Evolutionary conservation across 2,888 invertebrate species (phyloP).

Genomic region (Pseudococcus jackbeardsleyi): DNA sequence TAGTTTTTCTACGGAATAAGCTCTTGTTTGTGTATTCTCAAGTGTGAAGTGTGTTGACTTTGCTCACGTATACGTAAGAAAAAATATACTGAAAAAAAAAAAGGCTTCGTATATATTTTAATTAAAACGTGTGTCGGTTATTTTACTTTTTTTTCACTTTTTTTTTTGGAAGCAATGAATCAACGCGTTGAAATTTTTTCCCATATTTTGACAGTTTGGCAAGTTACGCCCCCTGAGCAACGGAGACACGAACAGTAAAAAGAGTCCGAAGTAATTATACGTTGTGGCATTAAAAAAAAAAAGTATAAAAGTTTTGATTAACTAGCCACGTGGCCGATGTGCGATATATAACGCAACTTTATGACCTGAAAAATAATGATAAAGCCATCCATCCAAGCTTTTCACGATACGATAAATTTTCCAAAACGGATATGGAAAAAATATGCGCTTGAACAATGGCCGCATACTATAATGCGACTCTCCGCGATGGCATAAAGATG

Average conservation of each 20-base stretch:
- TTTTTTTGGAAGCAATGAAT: slow-evolving; percentile 1
- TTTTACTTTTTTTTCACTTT: not conserved
- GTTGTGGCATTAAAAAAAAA: not conserved
- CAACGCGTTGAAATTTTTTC: slow-evolving; percentile 46
- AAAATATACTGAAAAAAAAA: not conserved
- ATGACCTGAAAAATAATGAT: slow-evolving; percentile 54
- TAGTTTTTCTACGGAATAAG: slow-evolving; percentile 1
- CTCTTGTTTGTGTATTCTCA: slow-evolving; percentile 42
- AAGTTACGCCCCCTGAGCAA: slow-evolving; percentile 15
- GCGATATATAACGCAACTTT: slow-evolving; percentile 18
- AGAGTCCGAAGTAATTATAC: slow-evolving; percentile 1
- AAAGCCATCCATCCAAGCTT: slow-evolving; percentile 46
- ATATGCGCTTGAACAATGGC: slow-evolving; percentile 2
- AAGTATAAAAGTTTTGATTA: slow-evolving; percentile 36
- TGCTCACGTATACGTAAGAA: not conserved
- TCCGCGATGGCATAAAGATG: not conserved
- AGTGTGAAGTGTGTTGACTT: slow-evolving; percentile 40
- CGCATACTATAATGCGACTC: not conserved
- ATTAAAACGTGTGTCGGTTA: slow-evolving; percentile 13
- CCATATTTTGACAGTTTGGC: slow-evolving; percentile 39
- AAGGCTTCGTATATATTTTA: not conserved
- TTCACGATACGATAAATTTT: slow-evolving; percentile 32
- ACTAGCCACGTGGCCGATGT: slow-evolving; percentile 27
- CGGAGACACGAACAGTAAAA: slow-evolving; percentile 36
- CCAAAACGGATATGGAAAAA: slow-evolving; percentile 39